Evolutionary conservation across 2,113 vertebrate species (phyloP).

Genomic region (Caranx melampygus): DNA sequence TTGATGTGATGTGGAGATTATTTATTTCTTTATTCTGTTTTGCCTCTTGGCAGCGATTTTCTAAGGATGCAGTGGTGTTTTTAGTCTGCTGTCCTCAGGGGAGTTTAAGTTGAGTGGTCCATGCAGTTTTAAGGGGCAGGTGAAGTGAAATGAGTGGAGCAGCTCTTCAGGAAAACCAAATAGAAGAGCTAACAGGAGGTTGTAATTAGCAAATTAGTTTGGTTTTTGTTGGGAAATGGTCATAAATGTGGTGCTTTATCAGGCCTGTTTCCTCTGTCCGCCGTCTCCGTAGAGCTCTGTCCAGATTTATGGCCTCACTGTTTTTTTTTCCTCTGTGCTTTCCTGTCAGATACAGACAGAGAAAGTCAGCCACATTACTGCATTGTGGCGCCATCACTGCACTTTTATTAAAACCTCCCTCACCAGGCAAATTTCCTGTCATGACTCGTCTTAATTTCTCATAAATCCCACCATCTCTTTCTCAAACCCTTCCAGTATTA

Average conservation of each 20-base stretch:
- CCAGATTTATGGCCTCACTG: slow-evolving; percentile 51
- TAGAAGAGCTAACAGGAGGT: slow-evolving; percentile 87
- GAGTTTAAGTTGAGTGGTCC: neutral
- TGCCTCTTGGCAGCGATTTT: neutral
- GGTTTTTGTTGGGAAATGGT: slow-evolving; percentile 89
- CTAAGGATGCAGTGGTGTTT: neutral
- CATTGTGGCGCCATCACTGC: slow-evolving; percentile 14
- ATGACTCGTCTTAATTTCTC: neutral
- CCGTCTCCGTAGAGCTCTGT: slow-evolving; percentile 31
- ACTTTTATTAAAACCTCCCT: neutral
- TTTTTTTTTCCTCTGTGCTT: slow-evolving; percentile 21
- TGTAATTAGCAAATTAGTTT: slow-evolving; percentile 94
- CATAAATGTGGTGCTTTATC: slow-evolving; percentile 90
- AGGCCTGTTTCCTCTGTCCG: slow-evolving; percentile 56
- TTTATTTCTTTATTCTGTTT: neutral
- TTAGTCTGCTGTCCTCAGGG: neutral
- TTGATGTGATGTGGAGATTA: slow-evolving; percentile 11
- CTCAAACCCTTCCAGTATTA: too few species aligned
- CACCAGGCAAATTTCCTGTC: neutral
- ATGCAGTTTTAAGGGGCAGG: slow-evolving; percentile 3
- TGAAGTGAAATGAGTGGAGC: slow-evolving; percentile 76
- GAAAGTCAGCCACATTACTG: slow-evolving; percentile 22
- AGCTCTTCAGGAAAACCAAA: slow-evolving; percentile 86
- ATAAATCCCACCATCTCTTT: neutral
- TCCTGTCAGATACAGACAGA: neutral